Percentiles rank a stretch among this genome's conserved stretches.
phyloP scores from a whole-genome alignment of 2,888 invertebrate species.

The Aphidoletes aphidimyza region DNA sequence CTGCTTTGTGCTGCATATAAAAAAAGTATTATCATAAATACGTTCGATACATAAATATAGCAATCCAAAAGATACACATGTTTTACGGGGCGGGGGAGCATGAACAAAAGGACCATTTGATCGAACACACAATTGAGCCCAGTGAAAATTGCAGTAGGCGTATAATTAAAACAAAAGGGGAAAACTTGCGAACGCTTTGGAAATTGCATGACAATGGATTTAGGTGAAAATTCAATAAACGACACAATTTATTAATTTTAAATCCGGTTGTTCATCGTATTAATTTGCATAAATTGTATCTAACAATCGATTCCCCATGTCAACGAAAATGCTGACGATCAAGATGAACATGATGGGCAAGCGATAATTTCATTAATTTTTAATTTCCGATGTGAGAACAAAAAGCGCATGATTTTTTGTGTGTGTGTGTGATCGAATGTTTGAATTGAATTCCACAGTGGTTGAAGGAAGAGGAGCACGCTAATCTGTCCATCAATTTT shows the following conservation, averaged over 20 bases:
- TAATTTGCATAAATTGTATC: slow-evolving; percentile 27
- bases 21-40: background rate
- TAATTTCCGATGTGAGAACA: slow-evolving; percentile 13
- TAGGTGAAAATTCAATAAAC: slow-evolving; percentile 45
- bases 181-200: background rate
- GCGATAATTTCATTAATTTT: slow-evolving; percentile 41
- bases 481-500: background rate
- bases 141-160: slow-evolving; percentile 13
- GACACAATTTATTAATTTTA: slow-evolving; percentile 19
- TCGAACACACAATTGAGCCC: too few relatives aligned
- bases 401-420: background rate
- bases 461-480: background rate
- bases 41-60: slow-evolving; percentile 11
- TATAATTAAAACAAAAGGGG: background rate
- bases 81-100: background rate
- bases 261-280: slow-evolving; percentile 27
- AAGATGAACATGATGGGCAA: background rate
- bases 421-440: too few relatives aligned
- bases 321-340: background rate
- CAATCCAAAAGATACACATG: slow-evolving; percentile 2
- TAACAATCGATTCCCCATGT: background rate
- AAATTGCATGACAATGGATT: background rate
- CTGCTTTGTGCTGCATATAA: background rate
- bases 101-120: too few relatives aligned
- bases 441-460: background rate